These are phyloP conservation scores for Luscinia luscinia DNA, from an alignment of 2,797 vertebrate genomes.

Conservation along the genomic window DNA sequence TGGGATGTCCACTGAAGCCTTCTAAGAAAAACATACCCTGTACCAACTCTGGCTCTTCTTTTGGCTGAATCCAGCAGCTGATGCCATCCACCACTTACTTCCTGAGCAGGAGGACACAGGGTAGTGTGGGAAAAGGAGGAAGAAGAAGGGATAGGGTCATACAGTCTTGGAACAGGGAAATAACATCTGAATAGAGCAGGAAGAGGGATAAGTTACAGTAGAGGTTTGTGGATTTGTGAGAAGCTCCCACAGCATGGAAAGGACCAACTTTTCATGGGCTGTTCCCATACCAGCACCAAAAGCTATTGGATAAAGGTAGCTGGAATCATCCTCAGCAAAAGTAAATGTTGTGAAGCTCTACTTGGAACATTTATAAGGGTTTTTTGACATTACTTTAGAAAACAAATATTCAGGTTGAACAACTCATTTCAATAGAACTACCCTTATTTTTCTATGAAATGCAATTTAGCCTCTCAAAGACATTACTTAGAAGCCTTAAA, in stretches of 20 bases:
- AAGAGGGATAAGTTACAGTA: background rate
- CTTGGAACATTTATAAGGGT: background rate
- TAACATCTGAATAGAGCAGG: background rate
- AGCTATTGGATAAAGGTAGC: background rate
- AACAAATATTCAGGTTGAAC: background rate
- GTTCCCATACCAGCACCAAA: background rate
- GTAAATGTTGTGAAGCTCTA: background rate
- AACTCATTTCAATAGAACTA: background rate
- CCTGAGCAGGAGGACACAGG: background rate
- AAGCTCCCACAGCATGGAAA: background rate
- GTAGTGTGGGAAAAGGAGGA: background rate
- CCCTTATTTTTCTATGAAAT: background rate
- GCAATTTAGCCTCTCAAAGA: background rate
- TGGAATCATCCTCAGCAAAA: background rate
- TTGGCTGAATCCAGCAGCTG: background rate
- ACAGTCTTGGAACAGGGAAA: background rate
- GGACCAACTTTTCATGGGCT: background rate
- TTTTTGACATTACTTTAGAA: background rate
- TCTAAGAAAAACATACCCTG: background rate
- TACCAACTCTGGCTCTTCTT: background rate
- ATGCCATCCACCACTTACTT: background rate
- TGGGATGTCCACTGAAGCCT: background rate
- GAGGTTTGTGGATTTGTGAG: background rate
- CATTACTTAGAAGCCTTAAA: background rate
- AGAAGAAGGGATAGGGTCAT: background rate